Evolutionary conservation across 2,888 invertebrate genomes (phyloP), one percentile per base, ranked within the genome.

Genomic region (Pachliopta kotzebuea): DNA sequence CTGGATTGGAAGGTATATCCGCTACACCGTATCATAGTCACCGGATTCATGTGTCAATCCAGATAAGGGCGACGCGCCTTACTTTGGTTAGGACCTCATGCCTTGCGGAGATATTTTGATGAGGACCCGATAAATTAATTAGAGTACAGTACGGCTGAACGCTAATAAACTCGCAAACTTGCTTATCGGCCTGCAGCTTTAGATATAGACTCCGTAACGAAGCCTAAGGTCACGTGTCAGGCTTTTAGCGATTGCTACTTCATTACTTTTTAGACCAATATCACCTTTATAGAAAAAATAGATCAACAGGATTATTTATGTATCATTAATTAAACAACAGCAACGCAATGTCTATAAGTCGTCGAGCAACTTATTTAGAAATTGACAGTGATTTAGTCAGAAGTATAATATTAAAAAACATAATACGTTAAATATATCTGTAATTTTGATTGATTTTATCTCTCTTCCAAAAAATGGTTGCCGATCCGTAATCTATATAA

Each of bases 41-140:
- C 61, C 50, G 67, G 56, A 68, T 58, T 66, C 58, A 60, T 45
- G 68, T 66, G 56, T 62, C 59, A 63, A 66, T 65, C 70, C 72
- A 62, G 67, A 72, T 75, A 74, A 69, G 73, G 75, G 62, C 66
- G 66, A 63, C 59, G 45, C 68, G 70, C 68, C 74, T 72, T 63
- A 68, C 67, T 78, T 83, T 80, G 81, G 83, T 76, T 74, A 76
- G 79, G 76, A 80, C 84, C 76, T 84, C 83, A 83, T 81, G 80
- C 82, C 81, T 81, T 71, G 70, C 72, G 72, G 74, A 85, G 78
- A 85, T 85, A 86, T 86, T 87, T 85, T 85, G 86, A 88, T 87
- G 85, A 83, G 83, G 77, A 78, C 78, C 74, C 76, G 83, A 87
- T 87, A 85, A 85, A 87, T 86, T 88, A 86, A 88, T 87, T 86